phyloP scores from a whole-genome alignment of 1,140 invertebrate species.

The Neodiprion virginianus region DNA sequence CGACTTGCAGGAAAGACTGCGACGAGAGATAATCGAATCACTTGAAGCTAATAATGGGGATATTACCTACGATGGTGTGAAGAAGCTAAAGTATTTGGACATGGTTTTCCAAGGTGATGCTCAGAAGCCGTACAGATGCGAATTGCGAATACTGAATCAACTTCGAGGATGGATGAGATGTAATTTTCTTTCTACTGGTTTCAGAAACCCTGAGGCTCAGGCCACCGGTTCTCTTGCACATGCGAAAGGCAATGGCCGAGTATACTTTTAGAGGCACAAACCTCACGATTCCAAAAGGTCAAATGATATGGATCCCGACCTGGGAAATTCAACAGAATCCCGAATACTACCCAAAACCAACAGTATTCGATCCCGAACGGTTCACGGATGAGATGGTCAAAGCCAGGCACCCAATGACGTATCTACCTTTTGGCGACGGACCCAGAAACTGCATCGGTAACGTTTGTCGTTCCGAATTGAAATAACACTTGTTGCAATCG shows the following conservation, averaged over 20 bases:
- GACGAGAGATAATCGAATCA: conserved; percentile 54
- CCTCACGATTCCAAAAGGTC: conserved; percentile 54
- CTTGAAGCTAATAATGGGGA: conserved; percentile 49
- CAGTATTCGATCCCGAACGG: conserved; percentile 67
- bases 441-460: conserved; percentile 77
- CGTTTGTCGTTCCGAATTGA: no score
- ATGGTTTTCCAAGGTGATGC: conserved; percentile 33
- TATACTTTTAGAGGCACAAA: conserved; percentile 61
- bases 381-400: conserved; percentile 62
- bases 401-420: conserved; percentile 62
- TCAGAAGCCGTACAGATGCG: background rate
- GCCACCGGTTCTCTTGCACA: conserved; percentile 62
- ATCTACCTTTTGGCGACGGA: conserved; percentile 76
- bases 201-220: conserved; percentile 68
- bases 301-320: conserved; percentile 57
- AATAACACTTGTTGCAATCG: no score
- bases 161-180: background rate
- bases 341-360: conserved; percentile 64
- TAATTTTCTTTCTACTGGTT: conserved; percentile 41
- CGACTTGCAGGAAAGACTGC: conserved; percentile 57
- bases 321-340: conserved; percentile 68
- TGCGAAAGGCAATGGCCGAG: conserved; percentile 54
- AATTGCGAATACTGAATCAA: background rate
- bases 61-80: conserved; percentile 51
- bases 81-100: conserved; percentile 56